phyloP scores from a whole-genome alignment of 2,797 vertebrate species.

The Apogon hyalosoma region DNA sequence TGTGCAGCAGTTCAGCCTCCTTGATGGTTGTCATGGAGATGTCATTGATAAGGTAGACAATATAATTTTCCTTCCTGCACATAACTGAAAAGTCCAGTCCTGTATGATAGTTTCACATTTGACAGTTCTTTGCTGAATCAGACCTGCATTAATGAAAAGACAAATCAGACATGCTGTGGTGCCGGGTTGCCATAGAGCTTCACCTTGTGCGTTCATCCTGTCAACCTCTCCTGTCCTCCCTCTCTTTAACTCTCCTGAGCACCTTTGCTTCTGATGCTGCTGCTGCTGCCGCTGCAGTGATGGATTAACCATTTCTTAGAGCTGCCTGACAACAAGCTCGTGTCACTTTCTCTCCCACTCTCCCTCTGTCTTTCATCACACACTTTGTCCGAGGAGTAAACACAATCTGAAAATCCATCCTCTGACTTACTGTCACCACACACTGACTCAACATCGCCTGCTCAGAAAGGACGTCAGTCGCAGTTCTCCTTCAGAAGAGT shows the following conservation, averaged over 20 bases:
- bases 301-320: slow-evolving; percentile 72
- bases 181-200: slow-evolving; percentile 62
- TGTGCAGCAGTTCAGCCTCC: slow-evolving; percentile 64
- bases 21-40: slow-evolving; percentile 82
- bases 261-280: slow-evolving; percentile 25
- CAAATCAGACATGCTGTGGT: slow-evolving; percentile 26
- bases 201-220: slow-evolving; percentile 43
- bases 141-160: slow-evolving; percentile 44
- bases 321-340: slow-evolving; percentile 68
- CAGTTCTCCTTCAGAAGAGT: slow-evolving; percentile 47
- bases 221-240: slow-evolving; percentile 50
- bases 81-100: slow-evolving; percentile 38
- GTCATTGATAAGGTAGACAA: slow-evolving; percentile 78
- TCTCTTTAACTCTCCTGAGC: slow-evolving; percentile 50
- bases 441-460: slow-evolving; percentile 21
- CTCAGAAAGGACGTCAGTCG: slow-evolving; percentile 36
- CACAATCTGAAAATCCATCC: slow-evolving; percentile 49
- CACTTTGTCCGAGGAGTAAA: slow-evolving; percentile 62
- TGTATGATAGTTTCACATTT: slow-evolving; percentile 23
- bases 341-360: slow-evolving; percentile 33
- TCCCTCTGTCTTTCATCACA: slow-evolving; percentile 41
- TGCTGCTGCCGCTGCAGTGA: slow-evolving; percentile 34
- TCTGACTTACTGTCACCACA: slow-evolving; percentile 30
- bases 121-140: slow-evolving; percentile 44
- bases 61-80: slow-evolving; percentile 43